phyloP scores from a whole-genome alignment of 1,140 invertebrate genomes.

The Ditylenchus dipsaci region DNA sequence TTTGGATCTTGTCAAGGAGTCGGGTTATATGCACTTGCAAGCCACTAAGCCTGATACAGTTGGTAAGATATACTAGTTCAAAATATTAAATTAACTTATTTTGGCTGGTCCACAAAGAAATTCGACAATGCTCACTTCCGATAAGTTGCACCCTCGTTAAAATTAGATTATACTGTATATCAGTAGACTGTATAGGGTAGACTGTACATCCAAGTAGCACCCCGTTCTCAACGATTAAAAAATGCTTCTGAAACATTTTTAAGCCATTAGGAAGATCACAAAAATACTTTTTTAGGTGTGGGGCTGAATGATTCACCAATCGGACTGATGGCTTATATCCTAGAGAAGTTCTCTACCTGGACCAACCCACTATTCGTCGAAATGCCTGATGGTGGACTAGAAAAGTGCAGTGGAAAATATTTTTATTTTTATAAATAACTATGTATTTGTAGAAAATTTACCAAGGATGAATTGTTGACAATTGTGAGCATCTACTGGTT shows the following conservation, averaged over 20 bases:
- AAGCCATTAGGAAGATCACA: too few relatives aligned
- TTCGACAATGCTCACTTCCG: too few relatives aligned
- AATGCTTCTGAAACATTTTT: too few relatives aligned
- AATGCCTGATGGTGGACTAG: conserved; percentile 65
- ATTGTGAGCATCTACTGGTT: conserved; percentile 83
- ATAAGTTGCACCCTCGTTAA: too few relatives aligned
- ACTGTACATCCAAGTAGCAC: too few relatives aligned
- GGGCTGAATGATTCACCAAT: conserved; percentile 64
- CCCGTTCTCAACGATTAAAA: too few relatives aligned
- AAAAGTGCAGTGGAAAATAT: neutral
- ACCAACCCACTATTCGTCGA: conserved; percentile 63
- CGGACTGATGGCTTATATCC: conserved; percentile 73
- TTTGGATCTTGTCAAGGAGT: conserved; percentile 66
- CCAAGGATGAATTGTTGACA: conserved; percentile 74
- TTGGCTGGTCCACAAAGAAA: too few relatives aligned
- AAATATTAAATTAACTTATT: neutral
- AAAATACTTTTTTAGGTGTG: conserved; percentile 30
- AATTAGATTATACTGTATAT: too few relatives aligned
- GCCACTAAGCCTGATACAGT: conserved; percentile 72
- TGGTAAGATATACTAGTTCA: conserved; percentile 50
- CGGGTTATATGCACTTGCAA: conserved; percentile 73
- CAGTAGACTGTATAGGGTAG: too few relatives aligned
- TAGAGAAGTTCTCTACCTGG: conserved; percentile 79
- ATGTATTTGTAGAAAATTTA: conserved; percentile 65
- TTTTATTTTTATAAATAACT: conserved; percentile 53